Conservation (phyloP, 2,797 vertebrate species). For the Megalops cyprinoides region DNA sequence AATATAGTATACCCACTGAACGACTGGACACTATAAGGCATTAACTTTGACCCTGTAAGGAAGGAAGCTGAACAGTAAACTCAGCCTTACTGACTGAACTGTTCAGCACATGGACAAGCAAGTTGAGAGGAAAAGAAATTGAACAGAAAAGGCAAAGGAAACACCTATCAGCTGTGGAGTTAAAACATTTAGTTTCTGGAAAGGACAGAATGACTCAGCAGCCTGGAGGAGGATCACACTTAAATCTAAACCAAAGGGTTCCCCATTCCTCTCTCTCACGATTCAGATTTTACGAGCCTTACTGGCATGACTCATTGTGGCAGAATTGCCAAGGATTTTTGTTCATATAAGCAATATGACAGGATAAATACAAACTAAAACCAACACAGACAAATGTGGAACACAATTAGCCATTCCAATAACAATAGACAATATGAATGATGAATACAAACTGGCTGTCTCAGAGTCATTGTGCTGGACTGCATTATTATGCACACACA, state of each 20-base stretch:
- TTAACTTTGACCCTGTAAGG: not conserved
- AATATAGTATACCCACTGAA: not conserved
- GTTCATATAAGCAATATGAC: not conserved
- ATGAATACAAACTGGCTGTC: too few species aligned
- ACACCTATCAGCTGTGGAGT: not conserved
- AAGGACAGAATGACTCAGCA: slow-evolving; percentile 13
- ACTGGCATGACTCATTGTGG: not conserved
- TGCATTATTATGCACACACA: too few species aligned
- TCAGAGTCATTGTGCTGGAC: too few species aligned
- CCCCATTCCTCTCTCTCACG: not conserved
- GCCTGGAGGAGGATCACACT: slow-evolving; percentile 19
- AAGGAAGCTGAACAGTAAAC: not conserved
- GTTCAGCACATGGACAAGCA: slow-evolving; percentile 1
- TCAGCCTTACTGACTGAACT: not conserved
- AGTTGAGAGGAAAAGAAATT: too few species aligned
- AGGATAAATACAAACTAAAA: slow-evolving; percentile 1
- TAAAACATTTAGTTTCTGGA: not conserved
- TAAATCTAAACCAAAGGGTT: not conserved
- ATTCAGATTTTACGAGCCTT: not conserved
- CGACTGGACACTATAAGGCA: slow-evolving; percentile 2
- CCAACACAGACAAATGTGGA: not conserved
- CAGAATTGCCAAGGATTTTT: not conserved
- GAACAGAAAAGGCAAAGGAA: not conserved
- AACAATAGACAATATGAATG: not conserved
- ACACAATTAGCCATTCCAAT: not conserved